A percentile compares a stretch with the other conserved stretches of the same genome.
phyloP scores from a whole-genome alignment of 2,888 invertebrate genomes.

The Exocentrus adspersus region DNA sequence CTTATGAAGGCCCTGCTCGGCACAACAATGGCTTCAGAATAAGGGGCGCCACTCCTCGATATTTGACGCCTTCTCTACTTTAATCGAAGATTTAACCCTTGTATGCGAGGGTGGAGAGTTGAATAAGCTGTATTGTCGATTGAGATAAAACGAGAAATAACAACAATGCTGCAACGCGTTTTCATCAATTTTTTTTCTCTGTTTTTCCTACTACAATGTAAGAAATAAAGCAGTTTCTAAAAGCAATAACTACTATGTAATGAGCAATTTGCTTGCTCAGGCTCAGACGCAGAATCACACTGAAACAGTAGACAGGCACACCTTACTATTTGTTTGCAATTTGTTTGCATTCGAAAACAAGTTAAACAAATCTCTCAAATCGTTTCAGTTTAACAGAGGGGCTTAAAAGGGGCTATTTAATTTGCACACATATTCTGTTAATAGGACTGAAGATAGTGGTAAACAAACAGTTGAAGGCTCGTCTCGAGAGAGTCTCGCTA shows the following conservation, averaged over 20 bases:
- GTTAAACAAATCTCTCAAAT: not conserved
- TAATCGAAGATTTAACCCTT: slow-evolving; percentile 59
- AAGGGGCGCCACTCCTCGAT: slow-evolving; percentile 50
- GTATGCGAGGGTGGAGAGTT: slow-evolving; percentile 53
- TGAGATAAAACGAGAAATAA: slow-evolving; percentile 46
- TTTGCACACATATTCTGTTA: slow-evolving; percentile 47
- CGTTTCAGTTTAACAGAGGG: slow-evolving; percentile 5
- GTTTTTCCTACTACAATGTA: too few relatives aligned
- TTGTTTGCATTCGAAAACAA: not conserved
- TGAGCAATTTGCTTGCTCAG: too few relatives aligned
- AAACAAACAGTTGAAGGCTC: slow-evolving; percentile 53
- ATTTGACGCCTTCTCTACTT: slow-evolving; percentile 57
- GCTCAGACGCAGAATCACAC: too few relatives aligned
- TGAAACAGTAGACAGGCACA: not conserved
- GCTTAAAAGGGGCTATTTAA: slow-evolving; percentile 33
- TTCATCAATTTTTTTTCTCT: slow-evolving; percentile 7
- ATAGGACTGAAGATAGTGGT: slow-evolving; percentile 48
- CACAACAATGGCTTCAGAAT: slow-evolving; percentile 40
- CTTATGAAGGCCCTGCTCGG: slow-evolving; percentile 43
- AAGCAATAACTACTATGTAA: too few relatives aligned
- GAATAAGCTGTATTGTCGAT: slow-evolving; percentile 50
- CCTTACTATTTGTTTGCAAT: not conserved
- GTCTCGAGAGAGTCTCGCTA: slow-evolving; percentile 59
- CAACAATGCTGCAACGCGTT: slow-evolving; percentile 33
- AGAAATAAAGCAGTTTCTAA: too few relatives aligned